Conservation (phyloP, 1,140 invertebrate species). For the Luehdorfia chinensis region DNA sequence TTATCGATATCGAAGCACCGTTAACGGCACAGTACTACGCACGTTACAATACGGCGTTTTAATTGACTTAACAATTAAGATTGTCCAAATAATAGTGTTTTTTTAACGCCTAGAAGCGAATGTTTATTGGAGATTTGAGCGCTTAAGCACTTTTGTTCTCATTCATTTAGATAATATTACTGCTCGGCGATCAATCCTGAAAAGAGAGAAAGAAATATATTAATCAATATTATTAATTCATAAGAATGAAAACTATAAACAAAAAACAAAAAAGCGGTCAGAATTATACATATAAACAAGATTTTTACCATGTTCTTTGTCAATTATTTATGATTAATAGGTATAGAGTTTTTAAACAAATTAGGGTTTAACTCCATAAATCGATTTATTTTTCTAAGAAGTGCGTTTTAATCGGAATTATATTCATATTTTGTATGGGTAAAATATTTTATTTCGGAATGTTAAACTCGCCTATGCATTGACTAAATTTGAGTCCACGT, state of each 20-base stretch:
- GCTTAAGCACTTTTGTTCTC: conserved; percentile 51
- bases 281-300: no score
- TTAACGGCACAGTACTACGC: conserved; percentile 49
- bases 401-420: no score
- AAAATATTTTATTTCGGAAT: no score
- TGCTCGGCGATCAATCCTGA: conserved; percentile 59
- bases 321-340: no score
- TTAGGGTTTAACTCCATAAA: no score
- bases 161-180: conserved; percentile 40
- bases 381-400: no score
- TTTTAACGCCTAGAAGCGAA: conserved; percentile 34
- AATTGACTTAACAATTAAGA: conserved; percentile 35
- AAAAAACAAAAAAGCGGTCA: background rate
- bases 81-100: conserved; percentile 30
- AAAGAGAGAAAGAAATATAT: conserved; percentile 44
- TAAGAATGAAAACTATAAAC: background rate
- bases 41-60: conserved; percentile 33
- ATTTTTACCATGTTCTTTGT: no score
- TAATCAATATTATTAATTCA: conserved; percentile 10
- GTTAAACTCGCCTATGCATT: no score
- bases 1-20: conserved; percentile 40
- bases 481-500: no score
- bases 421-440: no score
- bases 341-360: no score
- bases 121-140: conserved; percentile 40